Percentiles rank a stretch among this genome's conserved stretches.
phyloP scores from a whole-genome alignment of 2,888 invertebrate species.

The Drosophila tanythrix region DNA sequence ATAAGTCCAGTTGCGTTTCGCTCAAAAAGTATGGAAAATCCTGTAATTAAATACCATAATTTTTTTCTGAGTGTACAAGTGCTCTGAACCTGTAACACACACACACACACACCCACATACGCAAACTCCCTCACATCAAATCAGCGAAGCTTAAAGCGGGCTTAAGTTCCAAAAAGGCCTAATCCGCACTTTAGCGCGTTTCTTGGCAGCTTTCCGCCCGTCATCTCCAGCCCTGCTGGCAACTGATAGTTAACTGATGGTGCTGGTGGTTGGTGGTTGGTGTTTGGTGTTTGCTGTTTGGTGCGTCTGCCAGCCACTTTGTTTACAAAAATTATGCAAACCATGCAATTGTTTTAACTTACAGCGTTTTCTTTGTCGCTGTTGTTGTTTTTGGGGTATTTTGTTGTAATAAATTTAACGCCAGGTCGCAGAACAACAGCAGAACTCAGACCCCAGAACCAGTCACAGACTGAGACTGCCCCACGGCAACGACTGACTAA shows the following conservation, averaged over 20 bases:
- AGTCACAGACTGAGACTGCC: conserved; percentile 33
- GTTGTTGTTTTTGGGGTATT: conserved; percentile 35
- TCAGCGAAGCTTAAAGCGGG: conserved; percentile 70
- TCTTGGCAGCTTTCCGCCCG: conserved; percentile 61
- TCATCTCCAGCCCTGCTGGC: background rate
- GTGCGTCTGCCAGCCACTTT: conserved; percentile 53
- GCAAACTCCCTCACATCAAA: conserved; percentile 28
- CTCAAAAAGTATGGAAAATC: background rate
- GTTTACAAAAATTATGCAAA: conserved; percentile 78
- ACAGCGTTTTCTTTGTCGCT: conserved; percentile 25
- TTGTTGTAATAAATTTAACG: conserved; percentile 81
- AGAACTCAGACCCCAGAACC: conserved; percentile 15
- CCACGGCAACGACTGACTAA: conserved; percentile 41
- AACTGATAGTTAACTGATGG: conserved; percentile 11
- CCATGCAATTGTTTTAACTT: conserved; percentile 76
- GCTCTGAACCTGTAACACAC: background rate
- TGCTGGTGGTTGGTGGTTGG: conserved; percentile 1
- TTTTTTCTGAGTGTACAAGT: background rate
- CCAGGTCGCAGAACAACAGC: conserved; percentile 49
- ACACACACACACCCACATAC: background rate
- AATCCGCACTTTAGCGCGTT: conserved; percentile 77
- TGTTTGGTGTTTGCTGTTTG: conserved; percentile 1
- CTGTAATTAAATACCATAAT: background rate
- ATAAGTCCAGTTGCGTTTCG: background rate
- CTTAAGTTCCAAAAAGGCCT: conserved; percentile 50